Percentiles rank a stretch among this genome's conserved stretches.
These are phyloP conservation scores for Channa argus DNA, from an alignment of 2,113 vertebrate species.

Conservation along the genomic window DNA sequence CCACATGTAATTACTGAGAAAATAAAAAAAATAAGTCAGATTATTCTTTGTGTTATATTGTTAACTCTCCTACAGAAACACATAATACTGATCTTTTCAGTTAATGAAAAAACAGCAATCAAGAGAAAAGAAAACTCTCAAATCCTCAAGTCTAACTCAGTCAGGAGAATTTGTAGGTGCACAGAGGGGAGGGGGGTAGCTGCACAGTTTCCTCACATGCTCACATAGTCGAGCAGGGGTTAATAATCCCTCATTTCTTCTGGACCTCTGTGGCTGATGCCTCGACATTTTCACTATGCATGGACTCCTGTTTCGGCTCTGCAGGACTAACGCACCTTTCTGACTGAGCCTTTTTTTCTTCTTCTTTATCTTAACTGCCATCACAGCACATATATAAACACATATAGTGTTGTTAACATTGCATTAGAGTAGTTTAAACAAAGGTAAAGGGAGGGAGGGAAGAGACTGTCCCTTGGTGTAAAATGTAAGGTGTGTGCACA, in stretches of 20 bases:
- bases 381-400: background rate
- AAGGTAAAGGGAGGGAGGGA: conserved; percentile 36
- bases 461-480: conserved; percentile 43
- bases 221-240: conserved; percentile 53
- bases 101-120: background rate
- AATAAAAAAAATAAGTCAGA: conserved; percentile 11
- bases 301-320: conserved; percentile 20
- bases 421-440: conserved; percentile 16
- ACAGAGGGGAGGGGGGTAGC: conserved; percentile 1
- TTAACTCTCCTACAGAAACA: background rate
- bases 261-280: conserved; percentile 56
- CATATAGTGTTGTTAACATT: background rate
- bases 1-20: background rate
- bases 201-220: background rate
- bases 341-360: conserved; percentile 2
- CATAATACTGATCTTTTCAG: background rate
- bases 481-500: conserved; percentile 67
- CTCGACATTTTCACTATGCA: conserved; percentile 67
- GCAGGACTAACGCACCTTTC: conserved; percentile 2
- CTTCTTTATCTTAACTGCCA: background rate
- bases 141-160: conserved; percentile 9
- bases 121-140: conserved; percentile 4
- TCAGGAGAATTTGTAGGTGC: background rate
- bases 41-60: background rate
- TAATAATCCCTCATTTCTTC: conserved; percentile 61